Evolutionary conservation across 53 echinoderm and acorn worm species (phyloP), one percentile per base, ranked within the genome.

Genomic region (Echinarachnius parma): DNA sequence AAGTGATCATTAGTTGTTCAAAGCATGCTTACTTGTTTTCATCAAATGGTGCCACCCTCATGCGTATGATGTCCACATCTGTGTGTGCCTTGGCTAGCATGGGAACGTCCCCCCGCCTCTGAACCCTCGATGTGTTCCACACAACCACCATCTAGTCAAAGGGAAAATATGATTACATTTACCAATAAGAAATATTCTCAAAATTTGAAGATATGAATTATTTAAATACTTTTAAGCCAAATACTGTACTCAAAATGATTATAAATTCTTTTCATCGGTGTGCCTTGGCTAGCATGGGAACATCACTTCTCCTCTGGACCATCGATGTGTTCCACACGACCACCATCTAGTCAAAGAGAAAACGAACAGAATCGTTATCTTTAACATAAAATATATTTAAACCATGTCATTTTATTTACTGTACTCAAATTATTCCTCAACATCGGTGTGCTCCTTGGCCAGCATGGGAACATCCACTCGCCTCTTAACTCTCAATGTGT

Each of bases 401-500:
- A n/a, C n/a, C n/a, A n/a, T n/a, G n/a, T n/a, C n/a, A n/a, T n/a
- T n/a, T n/a, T n/a, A n/a, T n/a, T n/a, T n/a, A n/a, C n/a, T n/a
- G n/a, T n/a, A n/a, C n/a, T n/a, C n/a, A n/a, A n/a, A n/a, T n/a
- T n/a, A n/a, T n/a, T n/a, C n/a, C n/a, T 95, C 96, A 5, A 90
- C 96, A 69, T 95, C 96, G 0, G 91, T 95, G 54, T 95, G 94
- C 26, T 90, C 96, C 54, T 95, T 95, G 23, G 96, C 90, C 7
- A 95, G 27, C 22, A 95, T 77, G n/a, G 84, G 78, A 15, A 91
- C 91, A 15, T 95, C 96, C 1, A 90, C 87, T 36, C 87, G 64
- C 42, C 84, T 79, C 42, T 58, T 59, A 0, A 85, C 91, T n/a
- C 91, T 72, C 1, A 91, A 81, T 9, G 96, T 91, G 53, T 89